Evolutionary conservation across 2,797 vertebrate species (phyloP).

Genomic region (Channallabes apus): DNA sequence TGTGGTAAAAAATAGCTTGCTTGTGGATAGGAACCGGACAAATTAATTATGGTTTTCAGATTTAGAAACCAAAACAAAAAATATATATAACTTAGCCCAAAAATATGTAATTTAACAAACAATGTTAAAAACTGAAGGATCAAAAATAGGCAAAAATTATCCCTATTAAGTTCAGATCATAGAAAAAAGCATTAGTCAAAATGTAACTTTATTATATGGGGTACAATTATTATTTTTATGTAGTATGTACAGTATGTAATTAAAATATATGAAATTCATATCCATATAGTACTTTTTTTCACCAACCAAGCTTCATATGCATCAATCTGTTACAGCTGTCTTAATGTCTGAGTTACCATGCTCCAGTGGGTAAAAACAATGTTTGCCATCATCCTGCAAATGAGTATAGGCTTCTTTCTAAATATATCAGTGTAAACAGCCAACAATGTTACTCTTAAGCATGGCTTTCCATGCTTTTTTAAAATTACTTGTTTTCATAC

Average conservation of each 20-base stretch:
- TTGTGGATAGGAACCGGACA: too few relatives aligned
- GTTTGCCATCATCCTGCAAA: conserved; percentile 41
- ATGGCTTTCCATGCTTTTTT: conserved; percentile 7
- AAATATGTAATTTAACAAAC: too few relatives aligned
- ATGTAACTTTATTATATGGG: neutral
- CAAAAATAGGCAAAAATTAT: too few relatives aligned
- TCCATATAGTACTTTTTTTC: neutral
- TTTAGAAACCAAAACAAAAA: too few relatives aligned
- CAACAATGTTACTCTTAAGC: conserved; percentile 29
- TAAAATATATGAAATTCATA: neutral
- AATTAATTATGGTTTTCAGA: too few relatives aligned
- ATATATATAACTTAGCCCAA: too few relatives aligned
- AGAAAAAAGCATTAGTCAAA: neutral
- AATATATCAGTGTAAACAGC: conserved; percentile 40
- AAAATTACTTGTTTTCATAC: conserved; percentile 24
- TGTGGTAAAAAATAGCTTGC: too few relatives aligned
- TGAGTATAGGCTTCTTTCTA: conserved; percentile 38
- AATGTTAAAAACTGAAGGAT: too few relatives aligned
- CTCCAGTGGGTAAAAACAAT: conserved; percentile 48
- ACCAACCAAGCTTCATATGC: neutral
- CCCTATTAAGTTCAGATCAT: neutral
- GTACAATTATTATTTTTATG: neutral
- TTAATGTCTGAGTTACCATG: conserved; percentile 36
- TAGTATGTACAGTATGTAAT: neutral
- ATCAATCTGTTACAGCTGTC: conserved; percentile 12